Evolutionary conservation across 2,113 vertebrate species (phyloP).

Genomic region (Carlito syrichta): DNA sequence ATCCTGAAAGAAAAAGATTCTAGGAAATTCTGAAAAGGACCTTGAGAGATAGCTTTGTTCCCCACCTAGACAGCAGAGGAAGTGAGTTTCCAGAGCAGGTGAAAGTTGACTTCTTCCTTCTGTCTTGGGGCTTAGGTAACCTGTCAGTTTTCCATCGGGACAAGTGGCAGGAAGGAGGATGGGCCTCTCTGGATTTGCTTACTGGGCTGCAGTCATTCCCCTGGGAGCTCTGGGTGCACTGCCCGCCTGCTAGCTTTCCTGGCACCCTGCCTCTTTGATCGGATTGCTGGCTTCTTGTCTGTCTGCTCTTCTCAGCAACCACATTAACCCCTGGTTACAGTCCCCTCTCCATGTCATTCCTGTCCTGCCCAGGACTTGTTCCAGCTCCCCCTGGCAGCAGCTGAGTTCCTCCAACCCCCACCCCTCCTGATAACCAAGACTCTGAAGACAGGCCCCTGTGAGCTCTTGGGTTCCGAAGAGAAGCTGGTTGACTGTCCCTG

Average conservation of each 20-base stretch:
- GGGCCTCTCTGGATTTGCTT: not conserved
- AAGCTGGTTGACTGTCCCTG: not conserved
- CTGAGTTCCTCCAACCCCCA: not conserved
- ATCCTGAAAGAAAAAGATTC: not conserved
- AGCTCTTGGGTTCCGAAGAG: not conserved
- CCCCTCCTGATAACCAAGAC: not conserved
- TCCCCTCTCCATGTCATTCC: not conserved
- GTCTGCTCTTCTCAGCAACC: conserved; percentile 9
- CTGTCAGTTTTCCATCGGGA: not conserved
- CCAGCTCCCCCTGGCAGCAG: not conserved
- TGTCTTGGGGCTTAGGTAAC: not conserved
- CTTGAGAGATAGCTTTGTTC: not conserved
- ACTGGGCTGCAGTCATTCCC: not conserved
- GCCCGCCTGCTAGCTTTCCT: not conserved
- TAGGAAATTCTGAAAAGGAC: not conserved
- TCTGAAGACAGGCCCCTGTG: not conserved
- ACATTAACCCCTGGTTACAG: not conserved
- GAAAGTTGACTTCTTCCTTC: not conserved
- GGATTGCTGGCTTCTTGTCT: not conserved
- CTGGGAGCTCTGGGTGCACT: not conserved
- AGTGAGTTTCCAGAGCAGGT: not conserved
- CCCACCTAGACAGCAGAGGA: not conserved
- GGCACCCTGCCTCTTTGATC: conserved; percentile 5
- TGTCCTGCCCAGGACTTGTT: not conserved
- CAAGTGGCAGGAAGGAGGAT: not conserved